Evolutionary conservation across 2,888 invertebrate species (phyloP), one percentile per base, ranked within the genome.

Genomic region (Drosophila affinis): DNA sequence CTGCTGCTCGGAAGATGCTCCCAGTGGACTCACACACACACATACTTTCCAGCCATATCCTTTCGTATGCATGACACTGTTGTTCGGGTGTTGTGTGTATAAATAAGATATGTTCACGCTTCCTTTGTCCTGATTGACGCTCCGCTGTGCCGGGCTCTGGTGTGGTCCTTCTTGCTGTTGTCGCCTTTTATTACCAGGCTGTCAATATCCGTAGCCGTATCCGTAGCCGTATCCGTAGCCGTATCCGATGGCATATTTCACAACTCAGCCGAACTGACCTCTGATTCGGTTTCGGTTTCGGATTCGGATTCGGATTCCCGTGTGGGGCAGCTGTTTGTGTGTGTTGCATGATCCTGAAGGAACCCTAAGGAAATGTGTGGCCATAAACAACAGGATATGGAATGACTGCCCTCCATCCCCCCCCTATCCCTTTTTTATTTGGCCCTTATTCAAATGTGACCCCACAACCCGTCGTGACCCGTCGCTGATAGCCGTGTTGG

Each of bases 331-430:
- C 32, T 32, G 10, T 32, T 4, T 32, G 10, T 32, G 34, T 12
- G 34, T 34, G 12, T 21, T 21, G 34, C 34, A 34, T 34, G 34
- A 34, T 5, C 5, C 34, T n/a, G n/a, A n/a, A n/a, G n/a, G 34
- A 12, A 5, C 12, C 34, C 5, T 34, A 14, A 12, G 2, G 34
- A 14, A 14, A 5, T 12, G 34, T 47, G 65, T 65, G 86, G 54
- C 80, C 88, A 87, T 83, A 83, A 83, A 86, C 86, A 88, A 83
- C 78, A 69, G 88, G 74, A 87, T 79, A 76, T 83, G 78, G 86
- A 87, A 85, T 68, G 78, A 65, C 80, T 76, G 75, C 57, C 61
- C 44, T 39, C 18, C n/a, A 27, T 17, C 17, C 3, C 51, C 27
- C 32, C 18, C 9, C 29, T 9, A 9, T 29, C 29, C 29, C 3